Evolutionary conservation across 2,888 invertebrate species (phyloP).

Genomic region (Glaucopsyche alexis): DNA sequence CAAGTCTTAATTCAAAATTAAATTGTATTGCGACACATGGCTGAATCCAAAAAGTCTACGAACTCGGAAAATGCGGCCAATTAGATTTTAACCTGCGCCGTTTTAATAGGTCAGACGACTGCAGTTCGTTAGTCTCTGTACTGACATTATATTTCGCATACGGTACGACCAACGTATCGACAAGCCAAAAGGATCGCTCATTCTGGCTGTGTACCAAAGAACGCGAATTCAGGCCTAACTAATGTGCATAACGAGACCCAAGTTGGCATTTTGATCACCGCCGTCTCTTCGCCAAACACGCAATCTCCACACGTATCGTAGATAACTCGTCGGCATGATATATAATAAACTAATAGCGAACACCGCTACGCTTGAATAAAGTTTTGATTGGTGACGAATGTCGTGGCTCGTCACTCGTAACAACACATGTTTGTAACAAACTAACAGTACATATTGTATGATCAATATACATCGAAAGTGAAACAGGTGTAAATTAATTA

Average conservation of each 20-base stretch:
- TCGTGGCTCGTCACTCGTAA: background rate
- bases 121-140: conserved; percentile 78
- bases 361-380: conserved; percentile 1
- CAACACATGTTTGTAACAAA: background rate
- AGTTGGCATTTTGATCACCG: conserved; percentile 68
- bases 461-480: background rate
- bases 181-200: conserved; percentile 77
- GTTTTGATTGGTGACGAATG: conserved; percentile 9
- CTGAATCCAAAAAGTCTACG: conserved; percentile 29
- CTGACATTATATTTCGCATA: conserved; percentile 74
- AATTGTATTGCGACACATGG: conserved; percentile 12
- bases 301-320: conserved; percentile 29
- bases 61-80: conserved; percentile 32
- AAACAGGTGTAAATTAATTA: background rate
- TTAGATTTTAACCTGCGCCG: conserved; percentile 29
- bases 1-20: conserved; percentile 1
- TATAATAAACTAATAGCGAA: background rate
- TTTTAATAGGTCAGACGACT: conserved; percentile 73
- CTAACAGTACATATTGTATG: background rate
- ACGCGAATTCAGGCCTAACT: conserved; percentile 70
- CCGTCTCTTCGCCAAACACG: conserved; percentile 44
- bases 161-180: conserved; percentile 65
- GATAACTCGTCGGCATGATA: background rate
- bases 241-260: conserved; percentile 73
- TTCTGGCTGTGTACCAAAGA: conserved; percentile 79